Evolutionary conservation across 2,797 vertebrate species (phyloP), one percentile per base, ranked within the genome.

Genomic region (Cyclopterus lumpus): DNA sequence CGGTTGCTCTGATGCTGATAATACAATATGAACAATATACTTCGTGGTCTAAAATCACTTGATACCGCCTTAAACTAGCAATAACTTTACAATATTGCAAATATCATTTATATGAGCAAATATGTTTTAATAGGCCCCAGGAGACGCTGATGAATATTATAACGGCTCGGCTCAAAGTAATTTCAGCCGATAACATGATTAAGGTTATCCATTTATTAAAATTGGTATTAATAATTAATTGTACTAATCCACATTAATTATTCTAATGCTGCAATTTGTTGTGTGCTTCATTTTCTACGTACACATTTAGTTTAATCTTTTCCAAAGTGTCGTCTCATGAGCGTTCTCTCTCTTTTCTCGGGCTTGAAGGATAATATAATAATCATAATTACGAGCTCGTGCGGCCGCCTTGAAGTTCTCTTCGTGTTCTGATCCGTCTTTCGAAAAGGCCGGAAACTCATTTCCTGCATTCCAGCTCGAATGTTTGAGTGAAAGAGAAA

Each of bases 381-480:
- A n/a, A n/a, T n/a, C n/a, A 78, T 83, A 80, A 86, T 79, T 62
- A 73, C 51, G 55, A 57, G 40, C 65, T 42, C 7, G 60, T 69
- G 48, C 55, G 67, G 34, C 10, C 2, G 49, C 24, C 71, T 76
- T 6, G 3, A 67, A 74, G 66, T 14, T 42, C 40, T 14, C 1
- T 6, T 36, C 0, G 0, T 66, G 49, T 28, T 62, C 67, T 36
- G 51, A 53, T 32, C 64, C 1, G 22, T 48, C 30, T 48, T 54
- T 73, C 77, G 12, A 18, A 78, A 48, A 46, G 48, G 70, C 26
- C 48, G 49, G 75, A 77, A 86, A 69, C 77, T 76, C 36, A 42
- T 80, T 82, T 84, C 81, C 81, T 86, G 79, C 69, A 75, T 82
- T 82, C 65, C 79, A 71, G 64, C 57, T 28, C 26, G n/a, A n/a